Conservation (phyloP, 2,888 invertebrate species). For the Malthinus seriepunctatus region DNA sequence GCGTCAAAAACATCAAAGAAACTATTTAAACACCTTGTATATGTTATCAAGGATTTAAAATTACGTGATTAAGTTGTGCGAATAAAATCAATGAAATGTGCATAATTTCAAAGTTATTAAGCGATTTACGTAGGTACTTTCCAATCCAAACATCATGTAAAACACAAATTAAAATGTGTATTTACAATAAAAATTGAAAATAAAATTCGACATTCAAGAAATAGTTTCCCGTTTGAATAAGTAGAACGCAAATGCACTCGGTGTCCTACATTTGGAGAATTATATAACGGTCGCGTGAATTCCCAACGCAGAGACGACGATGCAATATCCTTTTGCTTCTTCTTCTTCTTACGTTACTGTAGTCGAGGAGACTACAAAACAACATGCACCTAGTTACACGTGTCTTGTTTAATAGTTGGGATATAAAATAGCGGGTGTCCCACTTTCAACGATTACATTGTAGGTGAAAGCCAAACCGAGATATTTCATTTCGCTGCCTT, state of each 20-base stretch:
- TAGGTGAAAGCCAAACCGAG: constrained; percentile 23
- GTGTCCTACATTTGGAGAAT: constrained; percentile 33
- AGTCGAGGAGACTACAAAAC: not conserved
- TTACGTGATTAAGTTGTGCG: no score
- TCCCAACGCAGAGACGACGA: constrained; percentile 26
- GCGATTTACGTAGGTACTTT: no score
- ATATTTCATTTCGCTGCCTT: constrained; percentile 24
- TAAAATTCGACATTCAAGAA: not conserved
- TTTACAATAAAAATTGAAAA: no score
- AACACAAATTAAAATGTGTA: no score
- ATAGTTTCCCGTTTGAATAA: constrained; percentile 13
- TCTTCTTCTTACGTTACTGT: not conserved
- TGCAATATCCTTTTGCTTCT: constrained; percentile 23
- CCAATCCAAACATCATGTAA: no score
- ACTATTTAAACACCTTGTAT: no score
- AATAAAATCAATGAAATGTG: no score
- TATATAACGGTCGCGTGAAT: constrained; percentile 29
- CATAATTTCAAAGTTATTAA: no score
- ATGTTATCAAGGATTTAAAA: no score
- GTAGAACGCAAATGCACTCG: constrained; percentile 35
- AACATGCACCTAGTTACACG: constrained; percentile 3
- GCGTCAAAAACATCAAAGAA: no score
- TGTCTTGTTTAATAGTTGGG: not conserved
- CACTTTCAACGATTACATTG: constrained; percentile 24
- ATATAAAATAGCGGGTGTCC: constrained; percentile 17